These are phyloP conservation scores for Pipistrellus nathusii DNA, from an alignment of 2,797 vertebrate species.

Conservation along the genomic window DNA sequence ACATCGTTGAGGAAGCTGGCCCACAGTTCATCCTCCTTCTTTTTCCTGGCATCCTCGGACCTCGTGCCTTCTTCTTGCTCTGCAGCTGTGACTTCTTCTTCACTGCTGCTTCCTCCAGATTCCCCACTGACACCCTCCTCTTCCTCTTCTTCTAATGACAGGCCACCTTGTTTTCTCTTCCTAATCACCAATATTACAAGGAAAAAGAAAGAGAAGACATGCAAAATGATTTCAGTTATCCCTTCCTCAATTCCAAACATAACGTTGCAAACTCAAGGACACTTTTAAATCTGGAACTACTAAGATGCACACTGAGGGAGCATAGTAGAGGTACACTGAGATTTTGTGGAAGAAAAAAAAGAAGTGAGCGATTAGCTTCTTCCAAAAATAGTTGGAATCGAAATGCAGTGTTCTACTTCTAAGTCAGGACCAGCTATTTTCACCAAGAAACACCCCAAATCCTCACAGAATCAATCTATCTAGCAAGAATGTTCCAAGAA, in stretches of 20 bases:
- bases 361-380: not conserved
- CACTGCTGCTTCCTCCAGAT: conserved; percentile 75
- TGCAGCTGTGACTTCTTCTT: conserved; percentile 66
- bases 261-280: not conserved
- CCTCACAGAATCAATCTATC: conserved; percentile 15
- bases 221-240: not conserved
- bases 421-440: conserved; percentile 2
- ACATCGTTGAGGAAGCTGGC: conserved; percentile 97
- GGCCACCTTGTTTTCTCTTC: conserved; percentile 91
- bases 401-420: conserved; percentile 18
- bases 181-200: conserved; percentile 81
- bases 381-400: not conserved
- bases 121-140: conserved; percentile 82
- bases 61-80: conserved; percentile 62
- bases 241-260: not conserved
- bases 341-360: conserved; percentile 8
- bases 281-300: not conserved
- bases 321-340: not conserved
- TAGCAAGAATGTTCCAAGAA: not conserved
- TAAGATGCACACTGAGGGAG: not conserved
- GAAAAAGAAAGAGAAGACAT: not conserved
- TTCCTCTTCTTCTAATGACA: conserved; percentile 87
- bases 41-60: conserved; percentile 87
- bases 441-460: conserved; percentile 44
- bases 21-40: conserved; percentile 97